A percentile compares a stretch with the other conserved stretches of the same genome.
phyloP scores from a whole-genome alignment of 1,140 invertebrate species.

The Cotesia vestalis region DNA sequence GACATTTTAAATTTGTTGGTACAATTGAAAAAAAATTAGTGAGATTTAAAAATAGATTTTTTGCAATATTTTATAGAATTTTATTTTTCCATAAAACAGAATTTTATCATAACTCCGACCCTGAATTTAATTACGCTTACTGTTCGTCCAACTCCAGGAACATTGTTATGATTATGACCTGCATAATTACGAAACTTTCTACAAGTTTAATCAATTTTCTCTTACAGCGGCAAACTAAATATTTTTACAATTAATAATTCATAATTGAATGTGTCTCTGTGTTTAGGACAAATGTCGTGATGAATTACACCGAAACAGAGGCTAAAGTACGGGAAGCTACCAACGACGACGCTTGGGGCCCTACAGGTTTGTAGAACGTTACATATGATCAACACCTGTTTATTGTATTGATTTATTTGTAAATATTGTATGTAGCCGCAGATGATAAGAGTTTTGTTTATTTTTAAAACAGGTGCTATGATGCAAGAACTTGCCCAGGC shows the following conservation, averaged over 20 bases:
- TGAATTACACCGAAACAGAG: constrained; percentile 99
- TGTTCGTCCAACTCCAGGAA: background rate
- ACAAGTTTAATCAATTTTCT: background rate
- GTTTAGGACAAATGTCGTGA: constrained; percentile 96
- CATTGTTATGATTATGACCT: background rate
- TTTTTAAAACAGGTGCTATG: constrained; percentile 66
- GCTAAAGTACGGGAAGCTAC: constrained; percentile 98
- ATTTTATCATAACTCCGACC: no score
- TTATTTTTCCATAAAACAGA: no score
- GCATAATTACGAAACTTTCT: no score
- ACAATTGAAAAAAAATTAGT: no score
- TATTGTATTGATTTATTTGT: background rate
- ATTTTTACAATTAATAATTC: constrained; percentile 18
- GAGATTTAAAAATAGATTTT: no score
- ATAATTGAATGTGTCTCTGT: constrained; percentile 14
- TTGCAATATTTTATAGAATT: no score
- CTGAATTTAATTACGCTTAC: no score
- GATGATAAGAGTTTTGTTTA: background rate
- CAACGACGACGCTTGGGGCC: constrained; percentile 99
- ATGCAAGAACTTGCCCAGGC: constrained; percentile 97
- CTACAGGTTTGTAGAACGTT: constrained; percentile 76
- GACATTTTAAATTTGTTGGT: no score
- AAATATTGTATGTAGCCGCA: no score
- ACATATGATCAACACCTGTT: background rate
- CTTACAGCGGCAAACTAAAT: background rate